Percentiles rank a stretch among this genome's conserved stretches.
phyloP scores from a whole-genome alignment of 2,797 vertebrate species.

The Spinibarbus caldwelli region DNA sequence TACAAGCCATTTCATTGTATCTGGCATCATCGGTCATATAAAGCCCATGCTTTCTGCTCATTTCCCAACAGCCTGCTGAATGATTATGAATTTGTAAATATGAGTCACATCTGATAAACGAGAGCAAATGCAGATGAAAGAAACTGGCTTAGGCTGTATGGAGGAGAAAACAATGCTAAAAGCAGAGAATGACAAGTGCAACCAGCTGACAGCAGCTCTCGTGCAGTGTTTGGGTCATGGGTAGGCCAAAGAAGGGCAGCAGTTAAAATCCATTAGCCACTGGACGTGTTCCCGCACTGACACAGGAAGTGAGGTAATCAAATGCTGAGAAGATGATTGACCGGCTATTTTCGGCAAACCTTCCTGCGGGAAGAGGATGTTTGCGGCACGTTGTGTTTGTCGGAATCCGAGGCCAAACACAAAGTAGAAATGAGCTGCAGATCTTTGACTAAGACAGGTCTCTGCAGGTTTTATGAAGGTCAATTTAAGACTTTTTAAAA shows the following conservation, averaged over 20 bases:
- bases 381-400: not conserved
- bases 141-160: not conserved
- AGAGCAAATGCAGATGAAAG: not conserved
- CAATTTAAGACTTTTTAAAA: not conserved
- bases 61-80: not conserved
- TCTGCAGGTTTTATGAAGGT: too few relatives aligned
- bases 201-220: not conserved
- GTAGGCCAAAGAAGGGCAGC: constrained; percentile 5
- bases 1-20: too few relatives aligned
- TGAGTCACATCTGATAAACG: constrained; percentile 43
- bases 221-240: constrained; percentile 16
- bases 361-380: constrained; percentile 18
- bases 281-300: constrained; percentile 12
- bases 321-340: constrained; percentile 31
- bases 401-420: not conserved
- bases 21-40: too few relatives aligned
- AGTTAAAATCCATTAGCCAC: constrained; percentile 19
- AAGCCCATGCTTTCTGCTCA: not conserved
- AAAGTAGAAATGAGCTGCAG: not conserved
- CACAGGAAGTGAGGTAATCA: constrained; percentile 42
- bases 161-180: not conserved
- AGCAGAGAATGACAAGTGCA: not conserved
- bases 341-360: constrained; percentile 21
- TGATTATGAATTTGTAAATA: constrained; percentile 31
- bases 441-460: too few relatives aligned